Evolutionary conservation across 2,797 vertebrate genomes (phyloP), one percentile per base, ranked within the genome.

Genomic region (Taenioides sp.): DNA sequence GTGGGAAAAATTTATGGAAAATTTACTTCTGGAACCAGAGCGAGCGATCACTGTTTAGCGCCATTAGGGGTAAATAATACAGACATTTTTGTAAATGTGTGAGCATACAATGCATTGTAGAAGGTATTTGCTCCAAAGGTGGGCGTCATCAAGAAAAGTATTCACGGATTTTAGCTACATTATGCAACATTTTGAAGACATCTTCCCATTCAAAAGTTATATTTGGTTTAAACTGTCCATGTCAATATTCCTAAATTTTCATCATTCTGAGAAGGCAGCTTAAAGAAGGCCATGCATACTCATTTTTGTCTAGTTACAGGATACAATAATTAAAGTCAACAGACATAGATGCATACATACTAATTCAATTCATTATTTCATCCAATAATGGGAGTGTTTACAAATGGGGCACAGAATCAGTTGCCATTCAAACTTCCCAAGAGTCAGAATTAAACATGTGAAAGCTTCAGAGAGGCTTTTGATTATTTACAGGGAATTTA

Each of bases 401-500:
- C n/a, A 75, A 64, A 47, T 27, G 17, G 40, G 16, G 57, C 2
- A 1, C 34, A 18, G n/a, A 27, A 25, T 0, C n/a, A 25, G 16
- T 37, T 72, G 60, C 65, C 63, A 61, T 68, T 75, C 70, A 65
- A 22, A 22, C 65, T 60, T 82, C 69, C 71, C 68, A 25, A 73
- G 75, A 77, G 65, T 62, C 10, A 40, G 17, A 82, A 79, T 70
- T 74, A 75, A 78, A 80, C 60, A 69, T 71, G 57, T 64, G 57
- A 57, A 50, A 28, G 54, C 68, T 77, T 74, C 55, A 31, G 31
- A 6, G 5, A 67, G n/a, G 64, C 66, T 47, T 70, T 2, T 67
- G 69, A 65, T 83, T 75, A 76, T 81, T 75, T 70, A 74, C 60
- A 54, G 65, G 61, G 31, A 72, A 81, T 82, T 83, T 62, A 75